Conservation (phyloP, 2,797 vertebrate genomes). For the Gorsachius magnificus region DNA sequence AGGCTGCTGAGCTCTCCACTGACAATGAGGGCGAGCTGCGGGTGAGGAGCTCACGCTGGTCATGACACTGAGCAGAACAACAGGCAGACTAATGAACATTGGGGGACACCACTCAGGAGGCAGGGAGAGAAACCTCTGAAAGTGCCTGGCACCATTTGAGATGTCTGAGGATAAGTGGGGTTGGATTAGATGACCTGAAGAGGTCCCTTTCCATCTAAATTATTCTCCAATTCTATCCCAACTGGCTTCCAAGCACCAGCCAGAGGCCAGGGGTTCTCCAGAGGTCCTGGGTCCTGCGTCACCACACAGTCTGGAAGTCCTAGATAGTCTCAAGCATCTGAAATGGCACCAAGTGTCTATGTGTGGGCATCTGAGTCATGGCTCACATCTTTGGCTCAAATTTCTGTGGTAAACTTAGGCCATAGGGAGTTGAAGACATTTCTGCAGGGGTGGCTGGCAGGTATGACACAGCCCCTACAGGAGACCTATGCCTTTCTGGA, state of each 20-base stretch:
- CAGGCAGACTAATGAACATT: background rate
- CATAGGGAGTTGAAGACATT: background rate
- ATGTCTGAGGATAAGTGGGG: background rate
- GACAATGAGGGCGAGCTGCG: background rate
- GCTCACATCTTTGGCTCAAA: background rate
- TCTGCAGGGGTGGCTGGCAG: background rate
- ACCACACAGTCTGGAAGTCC: background rate
- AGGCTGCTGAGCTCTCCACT: background rate
- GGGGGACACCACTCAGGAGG: background rate
- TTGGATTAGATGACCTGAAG: background rate
- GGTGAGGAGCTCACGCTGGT: background rate
- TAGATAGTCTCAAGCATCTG: background rate
- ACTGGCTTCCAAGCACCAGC: background rate
- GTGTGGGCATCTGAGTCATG: background rate
- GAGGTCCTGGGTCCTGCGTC: background rate
- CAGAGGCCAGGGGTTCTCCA: background rate
- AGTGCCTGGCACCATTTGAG: background rate
- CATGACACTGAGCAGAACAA: background rate
- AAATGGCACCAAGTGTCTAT: background rate
- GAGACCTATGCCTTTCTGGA: background rate
- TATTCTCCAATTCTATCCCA: background rate
- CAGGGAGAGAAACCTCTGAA: background rate
- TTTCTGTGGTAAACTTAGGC: background rate
- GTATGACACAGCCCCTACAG: background rate
- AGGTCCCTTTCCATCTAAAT: background rate